These are phyloP conservation scores for Scaptodrosophila latifasciaeformis DNA, from an alignment of 2,888 invertebrate genomes.

Conservation along the genomic window DNA sequence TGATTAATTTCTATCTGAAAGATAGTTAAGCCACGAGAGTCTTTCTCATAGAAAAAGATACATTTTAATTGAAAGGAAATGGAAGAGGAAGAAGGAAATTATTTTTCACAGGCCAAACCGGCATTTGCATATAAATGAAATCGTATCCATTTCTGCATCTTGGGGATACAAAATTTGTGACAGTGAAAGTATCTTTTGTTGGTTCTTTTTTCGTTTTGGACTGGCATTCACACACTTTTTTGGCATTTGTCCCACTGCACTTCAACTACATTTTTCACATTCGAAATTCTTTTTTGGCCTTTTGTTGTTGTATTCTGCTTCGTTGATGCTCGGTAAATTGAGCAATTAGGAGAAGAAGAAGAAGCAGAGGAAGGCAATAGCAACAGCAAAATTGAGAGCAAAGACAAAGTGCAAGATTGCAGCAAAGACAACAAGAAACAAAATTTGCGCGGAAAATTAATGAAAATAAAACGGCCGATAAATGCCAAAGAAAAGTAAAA, in stretches of 20 bases:
- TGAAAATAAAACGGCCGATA: constrained; percentile 28
- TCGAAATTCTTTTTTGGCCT: no score
- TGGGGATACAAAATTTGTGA: constrained; percentile 18
- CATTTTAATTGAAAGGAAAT: no score
- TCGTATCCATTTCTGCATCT: constrained; percentile 3
- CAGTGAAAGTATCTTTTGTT: constrained; percentile 50
- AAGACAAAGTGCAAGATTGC: constrained; percentile 16
- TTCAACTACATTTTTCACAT: constrained; percentile 19
- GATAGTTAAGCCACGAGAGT: no score
- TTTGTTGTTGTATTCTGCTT: neutral
- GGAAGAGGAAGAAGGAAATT: no score
- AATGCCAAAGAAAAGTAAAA: constrained; percentile 21
- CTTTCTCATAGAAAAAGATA: no score
- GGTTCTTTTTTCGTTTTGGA: constrained; percentile 5
- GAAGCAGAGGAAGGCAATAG: no score
- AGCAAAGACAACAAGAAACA: constrained; percentile 33
- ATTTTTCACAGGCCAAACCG: no score
- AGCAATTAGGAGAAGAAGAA: no score
- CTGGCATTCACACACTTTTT: constrained; percentile 36
- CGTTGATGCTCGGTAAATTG: no score
- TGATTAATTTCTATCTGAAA: no score
- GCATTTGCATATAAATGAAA: neutral
- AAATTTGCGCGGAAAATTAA: constrained; percentile 18
- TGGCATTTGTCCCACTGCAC: constrained; percentile 67
- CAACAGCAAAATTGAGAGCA: constrained; percentile 32